Conservation (phyloP, 2,113 vertebrate genomes). For the Podarcis muralis region DNA sequence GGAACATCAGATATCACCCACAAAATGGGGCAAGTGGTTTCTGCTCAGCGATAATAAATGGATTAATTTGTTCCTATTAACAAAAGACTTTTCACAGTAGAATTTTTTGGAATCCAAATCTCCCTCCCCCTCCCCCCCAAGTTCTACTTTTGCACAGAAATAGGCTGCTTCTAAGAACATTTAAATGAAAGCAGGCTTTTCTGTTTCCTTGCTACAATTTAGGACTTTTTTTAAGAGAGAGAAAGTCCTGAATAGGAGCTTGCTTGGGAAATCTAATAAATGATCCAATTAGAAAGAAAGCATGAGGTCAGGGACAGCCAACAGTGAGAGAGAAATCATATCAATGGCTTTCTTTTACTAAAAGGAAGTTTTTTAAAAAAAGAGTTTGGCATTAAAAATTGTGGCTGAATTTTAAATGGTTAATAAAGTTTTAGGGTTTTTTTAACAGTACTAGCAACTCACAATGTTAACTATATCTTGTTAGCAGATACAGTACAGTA, state of each 20-base stretch:
- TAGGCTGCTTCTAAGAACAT: constrained; percentile 38
- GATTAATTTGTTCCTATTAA: neutral
- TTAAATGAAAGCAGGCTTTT: constrained; percentile 45
- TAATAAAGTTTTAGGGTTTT: constrained; percentile 22
- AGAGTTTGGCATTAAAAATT: constrained; percentile 14
- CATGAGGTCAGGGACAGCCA: constrained; percentile 33
- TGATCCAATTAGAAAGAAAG: constrained; percentile 35
- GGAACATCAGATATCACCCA: too few relatives aligned
- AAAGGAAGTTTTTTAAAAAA: constrained; percentile 27
- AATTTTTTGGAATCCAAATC: neutral
- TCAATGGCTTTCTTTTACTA: constrained; percentile 42
- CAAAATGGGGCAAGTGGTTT: neutral
- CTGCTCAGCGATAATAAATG: neutral
- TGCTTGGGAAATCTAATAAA: constrained; percentile 43
- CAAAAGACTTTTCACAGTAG: neutral
- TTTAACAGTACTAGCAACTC: constrained; percentile 14
- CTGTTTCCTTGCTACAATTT: constrained; percentile 31
- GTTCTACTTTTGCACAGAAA: neutral
- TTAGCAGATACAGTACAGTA: neutral
- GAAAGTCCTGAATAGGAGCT: constrained; percentile 41
- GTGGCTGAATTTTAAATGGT: constrained; percentile 41
- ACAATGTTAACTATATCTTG: neutral
- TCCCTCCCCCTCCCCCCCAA: neutral
- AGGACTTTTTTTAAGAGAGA: constrained; percentile 27
- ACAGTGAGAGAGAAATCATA: constrained; percentile 45